phyloP scores from a whole-genome alignment of 2,888 invertebrate species.

The Latrodectus hesperus region DNA sequence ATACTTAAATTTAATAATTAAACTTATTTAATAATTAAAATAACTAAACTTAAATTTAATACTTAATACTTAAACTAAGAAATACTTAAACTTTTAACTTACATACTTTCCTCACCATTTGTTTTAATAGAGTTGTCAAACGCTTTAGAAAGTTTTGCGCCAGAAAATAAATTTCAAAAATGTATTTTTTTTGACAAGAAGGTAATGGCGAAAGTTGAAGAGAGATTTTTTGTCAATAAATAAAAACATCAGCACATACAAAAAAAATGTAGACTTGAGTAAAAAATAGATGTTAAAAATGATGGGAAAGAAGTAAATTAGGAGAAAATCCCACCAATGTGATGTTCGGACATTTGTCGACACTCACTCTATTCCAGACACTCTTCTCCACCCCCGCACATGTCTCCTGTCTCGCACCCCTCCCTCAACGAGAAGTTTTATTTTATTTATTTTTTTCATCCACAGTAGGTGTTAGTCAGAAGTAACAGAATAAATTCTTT shows the following conservation, averaged over 20 bases:
- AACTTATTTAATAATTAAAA: no score
- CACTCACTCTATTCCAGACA: constrained; percentile 7
- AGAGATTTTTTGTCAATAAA: background rate
- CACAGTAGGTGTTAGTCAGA: background rate
- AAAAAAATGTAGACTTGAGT: constrained; percentile 9
- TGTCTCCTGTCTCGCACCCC: background rate
- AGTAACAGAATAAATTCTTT: background rate
- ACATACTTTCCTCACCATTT: constrained; percentile 9
- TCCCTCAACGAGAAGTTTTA: background rate
- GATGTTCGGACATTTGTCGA: constrained; percentile 62
- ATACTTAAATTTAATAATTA: no score
- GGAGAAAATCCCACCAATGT: constrained; percentile 49
- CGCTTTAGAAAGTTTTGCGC: background rate
- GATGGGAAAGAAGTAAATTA: constrained; percentile 41
- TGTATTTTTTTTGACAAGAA: constrained; percentile 18
- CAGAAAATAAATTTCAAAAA: constrained; percentile 43
- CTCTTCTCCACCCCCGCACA: background rate
- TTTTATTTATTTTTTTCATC: constrained; percentile 8
- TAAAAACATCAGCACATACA: background rate
- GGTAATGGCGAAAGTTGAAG: constrained; percentile 1
- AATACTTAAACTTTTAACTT: background rate
- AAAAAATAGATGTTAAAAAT: constrained; percentile 47
- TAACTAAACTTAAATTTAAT: no score
- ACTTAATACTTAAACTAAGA: background rate
- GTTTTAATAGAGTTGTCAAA: constrained; percentile 23